These are phyloP conservation scores for Micromys minutus DNA, from an alignment of 2,113 vertebrate genomes.

Conservation along the genomic window DNA sequence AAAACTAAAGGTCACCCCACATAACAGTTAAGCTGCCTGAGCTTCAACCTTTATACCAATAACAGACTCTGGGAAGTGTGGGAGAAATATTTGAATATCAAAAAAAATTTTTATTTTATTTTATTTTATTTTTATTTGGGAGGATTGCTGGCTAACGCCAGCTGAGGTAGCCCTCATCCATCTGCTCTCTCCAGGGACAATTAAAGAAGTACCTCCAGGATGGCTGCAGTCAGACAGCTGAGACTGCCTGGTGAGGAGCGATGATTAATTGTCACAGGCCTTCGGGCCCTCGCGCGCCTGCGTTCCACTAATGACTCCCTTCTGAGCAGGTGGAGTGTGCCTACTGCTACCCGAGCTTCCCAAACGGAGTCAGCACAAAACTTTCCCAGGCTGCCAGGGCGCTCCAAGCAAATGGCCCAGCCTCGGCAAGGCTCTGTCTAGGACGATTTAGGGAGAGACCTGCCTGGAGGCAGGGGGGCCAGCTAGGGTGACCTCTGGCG, in stretches of 20 bases:
- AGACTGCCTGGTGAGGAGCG: background rate
- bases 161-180: constrained; percentile 71
- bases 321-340: constrained; percentile 28
- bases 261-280: constrained; percentile 76
- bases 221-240: constrained; percentile 70
- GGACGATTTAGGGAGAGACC: constrained; percentile 4
- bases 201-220: constrained; percentile 66
- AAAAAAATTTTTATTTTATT: constrained; percentile 7
- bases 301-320: constrained; percentile 71
- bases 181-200: constrained; percentile 69
- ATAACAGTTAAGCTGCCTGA: constrained; percentile 95
- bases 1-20: constrained; percentile 98
- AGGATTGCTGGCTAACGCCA: constrained; percentile 60
- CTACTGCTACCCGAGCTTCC: background rate
- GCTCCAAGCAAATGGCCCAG: constrained; percentile 3
- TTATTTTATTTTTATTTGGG: constrained; percentile 40
- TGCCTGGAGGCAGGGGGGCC: constrained; percentile 65
- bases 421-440: background rate
- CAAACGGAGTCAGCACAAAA: constrained; percentile 74
- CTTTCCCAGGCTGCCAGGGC: constrained; percentile 59
- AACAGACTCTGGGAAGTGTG: constrained; percentile 87
- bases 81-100: constrained; percentile 79
- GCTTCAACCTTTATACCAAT: constrained; percentile 95
- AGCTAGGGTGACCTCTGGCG: constrained; percentile 25
- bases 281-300: constrained; percentile 46